Conservation (phyloP, 2,888 invertebrate species). For the Drosophila cracens region DNA sequence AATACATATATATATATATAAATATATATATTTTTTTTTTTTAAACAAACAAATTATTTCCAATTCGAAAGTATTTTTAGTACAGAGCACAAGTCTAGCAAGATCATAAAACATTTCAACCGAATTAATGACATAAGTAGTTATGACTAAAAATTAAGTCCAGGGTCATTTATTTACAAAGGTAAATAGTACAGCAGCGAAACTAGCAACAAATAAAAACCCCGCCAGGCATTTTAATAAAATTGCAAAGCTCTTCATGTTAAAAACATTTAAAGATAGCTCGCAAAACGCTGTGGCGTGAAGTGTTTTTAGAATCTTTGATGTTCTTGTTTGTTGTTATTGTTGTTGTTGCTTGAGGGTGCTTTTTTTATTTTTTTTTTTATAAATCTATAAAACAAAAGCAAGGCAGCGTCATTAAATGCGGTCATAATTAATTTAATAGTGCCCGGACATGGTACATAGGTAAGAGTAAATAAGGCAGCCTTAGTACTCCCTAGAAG, state of each 20-base stretch:
- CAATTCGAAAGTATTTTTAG: not conserved
- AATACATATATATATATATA: too few species aligned
- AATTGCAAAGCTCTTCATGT: slow-evolving; percentile 42
- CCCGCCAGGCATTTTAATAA: slow-evolving; percentile 9
- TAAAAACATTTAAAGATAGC: slow-evolving; percentile 48
- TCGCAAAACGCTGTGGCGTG: slow-evolving; percentile 11
- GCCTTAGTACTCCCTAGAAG: not conserved
- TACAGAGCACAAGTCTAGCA: not conserved
- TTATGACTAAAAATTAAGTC: slow-evolving; percentile 20
- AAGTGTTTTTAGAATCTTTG: slow-evolving; percentile 29
- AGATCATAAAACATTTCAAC: slow-evolving; percentile 28
- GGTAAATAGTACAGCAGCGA: slow-evolving; percentile 19
- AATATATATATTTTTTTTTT: not conserved
- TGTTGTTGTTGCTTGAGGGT: not conserved
- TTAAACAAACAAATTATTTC: not conserved
- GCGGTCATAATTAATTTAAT: slow-evolving; percentile 72
- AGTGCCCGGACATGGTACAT: slow-evolving; percentile 59
- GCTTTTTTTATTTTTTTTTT: slow-evolving; percentile 29
- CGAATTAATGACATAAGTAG: slow-evolving; percentile 33
- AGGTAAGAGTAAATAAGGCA: slow-evolving; percentile 50
- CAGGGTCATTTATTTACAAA: slow-evolving; percentile 21
- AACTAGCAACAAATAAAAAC: not conserved
- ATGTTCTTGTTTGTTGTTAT: slow-evolving; percentile 4
- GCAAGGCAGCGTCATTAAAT: slow-evolving; percentile 57
- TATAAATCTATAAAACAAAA: slow-evolving; percentile 61